phyloP scores from a whole-genome alignment of 2,113 vertebrate genomes.

The Paracanthobrama guichenoti region DNA sequence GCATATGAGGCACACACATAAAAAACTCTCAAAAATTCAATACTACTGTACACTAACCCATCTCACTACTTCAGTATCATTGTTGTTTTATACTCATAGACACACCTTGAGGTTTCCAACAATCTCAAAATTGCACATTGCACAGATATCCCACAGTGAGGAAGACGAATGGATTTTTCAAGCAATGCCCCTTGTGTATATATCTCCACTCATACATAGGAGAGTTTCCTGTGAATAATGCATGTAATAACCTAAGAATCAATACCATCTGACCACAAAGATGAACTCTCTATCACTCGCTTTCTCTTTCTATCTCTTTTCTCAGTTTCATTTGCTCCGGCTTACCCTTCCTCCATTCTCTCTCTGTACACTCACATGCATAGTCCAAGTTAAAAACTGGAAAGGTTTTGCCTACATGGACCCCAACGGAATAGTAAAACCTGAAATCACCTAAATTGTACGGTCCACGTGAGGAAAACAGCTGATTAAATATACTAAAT shows the following conservation, averaged over 20 bases:
- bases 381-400: not conserved
- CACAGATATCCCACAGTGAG: not conserved
- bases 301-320: constrained; percentile 12
- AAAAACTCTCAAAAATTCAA: constrained; percentile 19
- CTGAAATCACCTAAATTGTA: not conserved
- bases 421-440: not conserved
- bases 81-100: constrained; percentile 16
- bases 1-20: constrained; percentile 10
- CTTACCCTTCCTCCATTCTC: not conserved
- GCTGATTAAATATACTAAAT: not conserved
- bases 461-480: not conserved
- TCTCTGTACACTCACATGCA: not conserved
- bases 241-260: constrained; percentile 44
- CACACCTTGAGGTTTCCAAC: constrained; percentile 9
- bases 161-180: not conserved
- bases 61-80: not conserved
- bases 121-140: constrained; percentile 22
- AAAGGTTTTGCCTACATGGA: not conserved
- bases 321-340: not conserved
- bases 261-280: constrained; percentile 37
- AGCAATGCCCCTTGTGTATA: constrained; percentile 4
- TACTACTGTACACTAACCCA: not conserved
- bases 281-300: constrained; percentile 26
- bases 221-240: constrained; percentile 46
- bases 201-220: constrained; percentile 8